phyloP scores from a whole-genome alignment of 2,888 invertebrate species.

The Neoitamus cyanurus region DNA sequence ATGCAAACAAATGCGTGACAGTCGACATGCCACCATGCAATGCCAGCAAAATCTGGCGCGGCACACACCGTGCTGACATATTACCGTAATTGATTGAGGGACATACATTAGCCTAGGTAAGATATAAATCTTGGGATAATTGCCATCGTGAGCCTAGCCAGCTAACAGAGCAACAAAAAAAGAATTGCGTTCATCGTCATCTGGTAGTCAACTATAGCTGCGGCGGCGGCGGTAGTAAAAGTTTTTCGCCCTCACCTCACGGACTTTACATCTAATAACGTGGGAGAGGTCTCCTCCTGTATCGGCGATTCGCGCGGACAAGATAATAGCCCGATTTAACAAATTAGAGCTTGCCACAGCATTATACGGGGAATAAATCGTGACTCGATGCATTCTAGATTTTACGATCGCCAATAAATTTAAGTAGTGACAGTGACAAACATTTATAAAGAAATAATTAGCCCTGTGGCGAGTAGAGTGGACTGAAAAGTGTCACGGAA shows the following conservation, averaged over 20 bases:
- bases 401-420: neutral
- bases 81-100: constrained; percentile 11
- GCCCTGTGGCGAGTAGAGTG: constrained; percentile 8
- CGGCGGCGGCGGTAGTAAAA: neutral
- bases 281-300: constrained; percentile 27
- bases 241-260: neutral
- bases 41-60: neutral
- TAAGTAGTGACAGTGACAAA: constrained; percentile 31
- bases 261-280: neutral
- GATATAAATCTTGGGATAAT: constrained; percentile 45
- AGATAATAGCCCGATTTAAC: constrained; percentile 9
- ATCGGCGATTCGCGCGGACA: neutral
- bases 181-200: neutral
- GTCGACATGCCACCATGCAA: constrained; percentile 8
- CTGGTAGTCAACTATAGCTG: neutral
- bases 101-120: constrained; percentile 4
- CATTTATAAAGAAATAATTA: constrained; percentile 41
- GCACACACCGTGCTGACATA: neutral
- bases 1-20: constrained; percentile 11
- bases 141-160: constrained; percentile 12
- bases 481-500: constrained; percentile 10
- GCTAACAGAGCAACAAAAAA: neutral
- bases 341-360: neutral
- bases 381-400: constrained; percentile 11
- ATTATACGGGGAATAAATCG: neutral